Evolutionary conservation across 2,888 invertebrate species (phyloP), one percentile per base, ranked within the genome.

Genomic region (Sussaba pulchella): DNA sequence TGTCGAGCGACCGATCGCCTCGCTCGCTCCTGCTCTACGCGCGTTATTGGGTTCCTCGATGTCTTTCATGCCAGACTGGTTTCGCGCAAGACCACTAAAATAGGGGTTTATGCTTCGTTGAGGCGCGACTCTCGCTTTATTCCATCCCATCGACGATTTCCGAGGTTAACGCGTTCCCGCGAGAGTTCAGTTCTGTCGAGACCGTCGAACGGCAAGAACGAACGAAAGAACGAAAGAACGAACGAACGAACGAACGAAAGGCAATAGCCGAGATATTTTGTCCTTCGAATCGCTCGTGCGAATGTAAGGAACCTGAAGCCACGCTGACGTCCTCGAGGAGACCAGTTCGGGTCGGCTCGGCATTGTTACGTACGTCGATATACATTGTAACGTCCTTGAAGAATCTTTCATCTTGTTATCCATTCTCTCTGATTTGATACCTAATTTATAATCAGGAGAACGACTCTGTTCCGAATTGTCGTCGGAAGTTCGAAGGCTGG

Each of bases 91-190:
- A 66, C 54, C 63, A 31, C 43, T 17, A 39, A 45, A 19, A 61
- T 36, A 50, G 50, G 43, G 43, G 39, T 54, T 69, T 69, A 73
- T 73, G 63, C 17, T 61, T 80, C 66, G 19, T n/a, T 61, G 43
- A 36, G 41, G 45, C 39, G 67, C 54, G 63, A 57, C 31, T 43
- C 21, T 81, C 45, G 45, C 43, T 63, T 64, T 19, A 57, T 66
- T 67, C 50, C 17, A 39, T 71, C 66, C 50, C 61, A 61, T 61
- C 52, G 66, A n/a, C n/a, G n/a, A 80, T 75, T 61, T 64, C 36
- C 78, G 78, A 80, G 79, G 79, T 75, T 41, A 80, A 80, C 79
- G 75, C 45, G 75, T 80, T 74, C 21, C 57, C 57, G 50, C 50
- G 59, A 24, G 52, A 19, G 14, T 50, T 50, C 39, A 9, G 24